Evolutionary conservation across 2,797 vertebrate species (phyloP), one percentile per base, ranked within the genome.

Genomic region (Hippoglossus hippoglossus): DNA sequence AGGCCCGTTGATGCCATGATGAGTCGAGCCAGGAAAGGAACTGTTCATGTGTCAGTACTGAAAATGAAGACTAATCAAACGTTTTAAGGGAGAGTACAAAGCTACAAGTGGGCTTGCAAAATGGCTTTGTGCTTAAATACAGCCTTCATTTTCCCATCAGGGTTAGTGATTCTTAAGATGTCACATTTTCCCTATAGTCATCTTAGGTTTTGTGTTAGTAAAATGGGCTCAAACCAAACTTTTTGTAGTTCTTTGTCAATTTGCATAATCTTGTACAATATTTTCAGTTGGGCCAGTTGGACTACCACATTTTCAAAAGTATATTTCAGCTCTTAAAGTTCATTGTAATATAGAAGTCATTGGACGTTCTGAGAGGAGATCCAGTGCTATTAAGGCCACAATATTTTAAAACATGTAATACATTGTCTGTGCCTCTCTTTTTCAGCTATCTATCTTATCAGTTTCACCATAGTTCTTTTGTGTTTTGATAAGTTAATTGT

Each of bases 1-100:
- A 87, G 89, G 91, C 91, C 92, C 86, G 81, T 77, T 75, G 79
- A 81, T 90, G 80, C 82, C 79, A 73, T 71, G 87, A 87, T 81
- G 89, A 85, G 80, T 47, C 52, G 77, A 85, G 86, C 79, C 77
- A 89, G 74, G 71, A 83, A 83, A 90, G 92, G 91, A 93, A 93
- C 92, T 94, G 93, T 94, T 93, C 93, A 91, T 88, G 64, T 84
- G 75, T 84, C 87, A 78, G 92, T 93, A 81, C 93, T 94, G 92
- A 94, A 94, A 87, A 90, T 82, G 71, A 83, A 73, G 55, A 80
- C 87, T 82, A 81, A 84, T 89, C 73, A 73, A 66, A 80, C 57
- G 63, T 81, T 86, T 73, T 72, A 71, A 58, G 39, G 50, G 6
- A 70, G 46, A 75, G 39, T 68, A 62, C 63, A 79, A 58, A 81